Conservation (phyloP, 2,113 vertebrate species). For the Daphoenositta chrysoptera region DNA sequence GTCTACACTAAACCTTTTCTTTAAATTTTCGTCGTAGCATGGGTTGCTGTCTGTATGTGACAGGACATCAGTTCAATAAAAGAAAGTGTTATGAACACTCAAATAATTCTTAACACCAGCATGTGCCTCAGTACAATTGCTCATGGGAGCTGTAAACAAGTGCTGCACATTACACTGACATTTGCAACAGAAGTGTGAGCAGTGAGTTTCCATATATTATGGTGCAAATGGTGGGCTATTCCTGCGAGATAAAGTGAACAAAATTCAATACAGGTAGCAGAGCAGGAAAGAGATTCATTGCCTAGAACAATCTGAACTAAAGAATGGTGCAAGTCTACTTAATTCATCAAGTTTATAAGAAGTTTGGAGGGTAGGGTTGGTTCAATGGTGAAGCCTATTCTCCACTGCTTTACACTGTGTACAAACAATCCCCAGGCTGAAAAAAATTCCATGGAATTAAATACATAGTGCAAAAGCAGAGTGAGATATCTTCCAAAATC, state of each 20-base stretch:
- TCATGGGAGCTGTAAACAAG: neutral
- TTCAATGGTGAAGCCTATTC: neutral
- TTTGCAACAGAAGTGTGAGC: neutral
- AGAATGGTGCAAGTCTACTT: neutral
- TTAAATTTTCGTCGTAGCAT: neutral
- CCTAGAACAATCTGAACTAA: neutral
- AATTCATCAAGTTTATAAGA: neutral
- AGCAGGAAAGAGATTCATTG: neutral
- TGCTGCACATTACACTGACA: neutral
- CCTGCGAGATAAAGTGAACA: neutral
- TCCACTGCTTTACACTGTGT: neutral
- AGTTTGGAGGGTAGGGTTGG: neutral
- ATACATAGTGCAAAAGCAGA: neutral
- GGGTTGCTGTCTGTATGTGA: neutral
- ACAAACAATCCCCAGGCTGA: neutral
- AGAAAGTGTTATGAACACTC: neutral
- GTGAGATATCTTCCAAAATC: neutral
- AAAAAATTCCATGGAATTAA: neutral
- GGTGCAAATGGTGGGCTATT: neutral
- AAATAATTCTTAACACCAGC: neutral
- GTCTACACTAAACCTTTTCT: neutral
- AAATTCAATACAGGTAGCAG: neutral
- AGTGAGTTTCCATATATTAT: neutral
- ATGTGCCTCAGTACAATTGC: neutral
- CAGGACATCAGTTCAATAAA: neutral